Evolutionary conservation across 1,140 invertebrate genomes (phyloP), one percentile per base, ranked within the genome.

Genomic region (Epicauta chinensis): DNA sequence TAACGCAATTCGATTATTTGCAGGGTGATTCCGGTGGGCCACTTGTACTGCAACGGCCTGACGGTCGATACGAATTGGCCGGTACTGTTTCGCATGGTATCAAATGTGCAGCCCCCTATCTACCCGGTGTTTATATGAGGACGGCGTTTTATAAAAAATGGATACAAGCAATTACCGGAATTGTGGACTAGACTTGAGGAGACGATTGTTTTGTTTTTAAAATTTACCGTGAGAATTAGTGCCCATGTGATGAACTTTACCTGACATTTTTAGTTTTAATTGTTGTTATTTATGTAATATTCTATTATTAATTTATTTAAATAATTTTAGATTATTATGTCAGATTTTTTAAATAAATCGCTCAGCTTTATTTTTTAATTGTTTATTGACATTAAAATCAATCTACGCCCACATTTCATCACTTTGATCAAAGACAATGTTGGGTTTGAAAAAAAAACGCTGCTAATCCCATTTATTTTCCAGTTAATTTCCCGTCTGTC

Each of bases 41-140:
- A 1, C 67, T 97, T 47, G 87, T 93, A 23, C 75, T 94, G 14
- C 86, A 90, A 66, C 73, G 88, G 50, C 75, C 81, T 0, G 88
- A 94, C 61, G 91, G 90, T 11, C 80, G 84, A 49, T 97, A 92
- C 83, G 82, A 91, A 50, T 73, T 97, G 3, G 89, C 89, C 2
- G 94, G 93, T 9, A 94, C 93, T 0, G 92, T 97, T 0, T 96
- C 93, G 3, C 94, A 97, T 71, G 94, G 94, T 10, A 95, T 93
- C 55, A 92, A 91, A 64, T 97, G 93, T 66, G 93, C 91, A 1
- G 87, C 90, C 17, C 89, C 91, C 0, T 92, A 89, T 66, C 69
- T 93, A 43, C 89, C 89, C 0, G 90, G 91, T 23, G 91, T 94
- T 2, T 95, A 95, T 68, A 94, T 95, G 91, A 79, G 89, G 52